These are phyloP conservation scores for Sternarchorhynchus goeldii DNA, from an alignment of 2,797 vertebrate genomes.

Conservation along the genomic window DNA sequence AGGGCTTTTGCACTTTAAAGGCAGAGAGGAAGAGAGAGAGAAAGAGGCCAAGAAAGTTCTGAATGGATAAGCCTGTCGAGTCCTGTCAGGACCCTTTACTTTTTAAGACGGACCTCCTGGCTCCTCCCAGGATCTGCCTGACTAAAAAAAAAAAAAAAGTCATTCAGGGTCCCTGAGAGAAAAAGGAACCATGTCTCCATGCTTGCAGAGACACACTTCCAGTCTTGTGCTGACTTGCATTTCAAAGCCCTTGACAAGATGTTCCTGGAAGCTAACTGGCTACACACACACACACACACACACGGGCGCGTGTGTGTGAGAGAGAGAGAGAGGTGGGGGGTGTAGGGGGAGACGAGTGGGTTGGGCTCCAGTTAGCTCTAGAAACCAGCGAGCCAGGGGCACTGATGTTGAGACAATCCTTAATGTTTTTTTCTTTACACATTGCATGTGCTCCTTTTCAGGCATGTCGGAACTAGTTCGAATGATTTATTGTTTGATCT, in stretches of 20 bases:
- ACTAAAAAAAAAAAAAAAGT: slow-evolving; percentile 65
- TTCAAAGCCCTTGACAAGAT: slow-evolving; percentile 70
- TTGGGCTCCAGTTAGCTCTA: slow-evolving; percentile 53
- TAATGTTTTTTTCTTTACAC: slow-evolving; percentile 49
- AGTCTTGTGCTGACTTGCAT: slow-evolving; percentile 82
- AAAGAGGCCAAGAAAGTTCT: slow-evolving; percentile 55
- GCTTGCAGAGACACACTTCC: slow-evolving; percentile 72
- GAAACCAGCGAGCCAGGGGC: slow-evolving; percentile 47
- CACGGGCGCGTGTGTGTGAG: slow-evolving; percentile 7
- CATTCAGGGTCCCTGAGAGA: slow-evolving; percentile 75
- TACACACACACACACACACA: slow-evolving; percentile 48
- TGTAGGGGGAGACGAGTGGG: slow-evolving; percentile 38
- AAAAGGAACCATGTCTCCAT: slow-evolving; percentile 68
- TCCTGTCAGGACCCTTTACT: slow-evolving; percentile 78
- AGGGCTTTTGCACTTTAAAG: slow-evolving; percentile 63
- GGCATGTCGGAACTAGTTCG: slow-evolving; percentile 71
- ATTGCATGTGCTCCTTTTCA: slow-evolving; percentile 63
- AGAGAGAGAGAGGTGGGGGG: slow-evolving; percentile 21
- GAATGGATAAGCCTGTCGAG: slow-evolving; percentile 76
- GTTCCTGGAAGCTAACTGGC: slow-evolving; percentile 75
- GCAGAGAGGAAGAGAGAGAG: slow-evolving; percentile 42
- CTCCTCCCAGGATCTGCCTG: slow-evolving; percentile 78
- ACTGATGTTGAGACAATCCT: slow-evolving; percentile 60
- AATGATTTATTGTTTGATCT: slow-evolving; percentile 72
- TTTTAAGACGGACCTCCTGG: slow-evolving; percentile 68